A percentile compares a stretch with the other conserved stretches of the same genome.
These are phyloP conservation scores for Acanthopagrus latus DNA, from an alignment of 2,797 vertebrate species.

Conservation along the genomic window DNA sequence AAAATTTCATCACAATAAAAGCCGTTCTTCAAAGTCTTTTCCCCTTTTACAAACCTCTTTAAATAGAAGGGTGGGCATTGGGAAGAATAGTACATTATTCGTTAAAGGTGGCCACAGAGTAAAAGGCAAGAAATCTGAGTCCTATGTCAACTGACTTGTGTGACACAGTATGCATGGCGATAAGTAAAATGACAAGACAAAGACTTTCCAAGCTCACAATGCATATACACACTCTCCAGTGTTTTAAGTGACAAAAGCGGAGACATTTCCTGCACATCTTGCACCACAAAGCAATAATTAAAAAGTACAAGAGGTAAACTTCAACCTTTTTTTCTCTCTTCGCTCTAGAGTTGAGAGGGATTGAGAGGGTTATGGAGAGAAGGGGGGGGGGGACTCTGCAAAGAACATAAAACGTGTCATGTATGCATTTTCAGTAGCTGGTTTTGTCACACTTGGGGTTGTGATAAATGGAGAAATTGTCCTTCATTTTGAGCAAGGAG, in stretches of 20 bases:
- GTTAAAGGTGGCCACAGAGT: constrained; percentile 82
- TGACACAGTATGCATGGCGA: constrained; percentile 81
- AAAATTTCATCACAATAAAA: constrained; percentile 66
- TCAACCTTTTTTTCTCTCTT: constrained; percentile 72
- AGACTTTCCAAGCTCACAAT: constrained; percentile 85
- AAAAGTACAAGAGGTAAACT: constrained; percentile 83
- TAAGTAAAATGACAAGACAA: constrained; percentile 76
- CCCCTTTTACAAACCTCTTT: constrained; percentile 63
- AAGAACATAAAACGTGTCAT: constrained; percentile 87
- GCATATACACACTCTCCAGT: constrained; percentile 93
- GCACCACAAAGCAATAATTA: constrained; percentile 88
- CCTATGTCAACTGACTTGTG: constrained; percentile 63
- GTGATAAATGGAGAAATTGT: constrained; percentile 84
- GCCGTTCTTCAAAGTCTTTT: constrained; percentile 55
- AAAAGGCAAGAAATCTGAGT: constrained; percentile 79
- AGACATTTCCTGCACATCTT: constrained; percentile 90
- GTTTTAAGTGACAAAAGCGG: constrained; percentile 90
- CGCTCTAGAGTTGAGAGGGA: constrained; percentile 45
- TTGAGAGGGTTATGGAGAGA: background rate
- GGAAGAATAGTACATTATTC: constrained; percentile 69
- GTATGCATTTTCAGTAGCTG: constrained; percentile 92
- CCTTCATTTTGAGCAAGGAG: constrained; percentile 95
- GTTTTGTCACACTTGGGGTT: constrained; percentile 89
- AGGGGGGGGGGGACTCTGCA: constrained; percentile 47
- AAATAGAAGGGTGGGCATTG: constrained; percentile 66